Evolutionary conservation across 2,113 vertebrate species (phyloP).

Genomic region (Nothobranchius furzeri): DNA sequence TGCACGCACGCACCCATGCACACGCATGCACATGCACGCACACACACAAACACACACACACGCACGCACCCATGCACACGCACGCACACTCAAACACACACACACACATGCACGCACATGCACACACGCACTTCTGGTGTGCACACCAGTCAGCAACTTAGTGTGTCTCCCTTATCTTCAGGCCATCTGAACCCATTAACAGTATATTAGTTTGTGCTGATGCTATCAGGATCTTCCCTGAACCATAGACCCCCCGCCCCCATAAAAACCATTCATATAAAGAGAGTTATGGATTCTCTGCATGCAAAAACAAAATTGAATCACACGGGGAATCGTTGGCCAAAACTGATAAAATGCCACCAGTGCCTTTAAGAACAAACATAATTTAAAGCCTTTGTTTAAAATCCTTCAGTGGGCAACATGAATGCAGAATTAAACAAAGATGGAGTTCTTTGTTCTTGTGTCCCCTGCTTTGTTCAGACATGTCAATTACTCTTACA

Average conservation of each 20-base stretch:
- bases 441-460: slow-evolving; percentile 39
- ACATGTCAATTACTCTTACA: slow-evolving; percentile 68
- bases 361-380: background rate
- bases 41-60: too few relatives aligned
- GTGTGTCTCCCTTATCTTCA: slow-evolving; percentile 47
- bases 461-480: slow-evolving; percentile 33
- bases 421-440: slow-evolving; percentile 9
- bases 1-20: background rate
- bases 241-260: background rate
- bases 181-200: slow-evolving; percentile 48
- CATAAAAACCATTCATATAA: too few relatives aligned
- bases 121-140: too few relatives aligned
- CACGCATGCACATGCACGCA: background rate
- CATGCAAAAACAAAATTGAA: background rate
- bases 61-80: background rate
- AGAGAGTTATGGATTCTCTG: too few relatives aligned
- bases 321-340: background rate
- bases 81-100: background rate
- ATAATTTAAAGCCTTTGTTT: background rate
- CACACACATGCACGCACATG: too few relatives aligned
- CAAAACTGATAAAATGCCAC: background rate
- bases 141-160: slow-evolving; percentile 22
- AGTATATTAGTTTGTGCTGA: slow-evolving; percentile 35
- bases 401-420: slow-evolving; percentile 9
- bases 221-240: slow-evolving; percentile 44